These are phyloP conservation scores for Varanus salvator DNA, from an alignment of 2,113 vertebrate genomes.

Conservation along the genomic window DNA sequence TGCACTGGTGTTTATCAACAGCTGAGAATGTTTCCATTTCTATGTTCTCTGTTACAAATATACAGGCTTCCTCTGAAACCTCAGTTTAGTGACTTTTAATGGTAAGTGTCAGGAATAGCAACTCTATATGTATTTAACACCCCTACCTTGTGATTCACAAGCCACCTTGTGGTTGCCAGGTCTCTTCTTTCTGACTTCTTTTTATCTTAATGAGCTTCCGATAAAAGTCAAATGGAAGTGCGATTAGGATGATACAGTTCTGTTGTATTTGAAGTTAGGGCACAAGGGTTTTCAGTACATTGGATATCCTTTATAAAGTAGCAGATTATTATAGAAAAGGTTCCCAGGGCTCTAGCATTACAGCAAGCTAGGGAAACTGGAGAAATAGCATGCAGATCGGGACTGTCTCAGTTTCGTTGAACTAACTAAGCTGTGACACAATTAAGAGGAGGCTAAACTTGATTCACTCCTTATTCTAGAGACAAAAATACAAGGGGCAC, in stretches of 20 bases:
- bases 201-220: not conserved
- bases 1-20: constrained; percentile 24
- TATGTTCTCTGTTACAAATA: not conserved
- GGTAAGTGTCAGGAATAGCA: not conserved
- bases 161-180: not conserved
- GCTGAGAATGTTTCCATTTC: constrained; percentile 2
- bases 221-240: not conserved
- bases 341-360: not conserved
- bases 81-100: not conserved
- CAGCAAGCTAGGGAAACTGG: not conserved
- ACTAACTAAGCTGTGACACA: not conserved
- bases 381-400: not conserved
- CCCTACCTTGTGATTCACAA: not conserved
- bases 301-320: constrained; percentile 12
- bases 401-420: not conserved
- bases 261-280: not conserved
- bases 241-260: no score
- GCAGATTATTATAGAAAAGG: not conserved
- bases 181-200: not conserved
- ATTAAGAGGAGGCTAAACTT: not conserved
- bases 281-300: constrained; percentile 8
- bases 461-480: not conserved
- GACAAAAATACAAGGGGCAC: not conserved
- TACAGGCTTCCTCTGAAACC: constrained; percentile 32
- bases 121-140: not conserved